These are phyloP conservation scores for Jaculus jaculus DNA, from an alignment of 2,113 vertebrate species.

Conservation along the genomic window DNA sequence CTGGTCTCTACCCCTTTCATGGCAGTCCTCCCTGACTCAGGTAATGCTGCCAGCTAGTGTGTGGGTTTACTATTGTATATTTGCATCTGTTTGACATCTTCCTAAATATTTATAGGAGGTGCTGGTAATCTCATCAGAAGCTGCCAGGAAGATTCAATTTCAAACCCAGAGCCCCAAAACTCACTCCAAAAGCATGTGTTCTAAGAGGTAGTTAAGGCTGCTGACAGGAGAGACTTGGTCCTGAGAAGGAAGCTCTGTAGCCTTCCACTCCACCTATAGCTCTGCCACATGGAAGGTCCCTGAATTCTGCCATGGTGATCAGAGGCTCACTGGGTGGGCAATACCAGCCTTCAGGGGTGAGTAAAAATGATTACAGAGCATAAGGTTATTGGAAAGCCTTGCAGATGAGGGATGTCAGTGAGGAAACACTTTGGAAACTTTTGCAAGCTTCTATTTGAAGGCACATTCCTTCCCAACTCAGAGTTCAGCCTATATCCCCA, in stretches of 20 bases:
- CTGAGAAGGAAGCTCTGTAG: not conserved
- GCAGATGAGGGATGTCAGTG: fast-evolving
- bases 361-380: not conserved
- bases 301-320: fast-evolving
- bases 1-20: not conserved
- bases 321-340: not conserved
- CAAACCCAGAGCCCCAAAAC: not conserved
- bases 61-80: fast-evolving
- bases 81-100: not conserved
- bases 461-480: not conserved
- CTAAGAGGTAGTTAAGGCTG: not conserved
- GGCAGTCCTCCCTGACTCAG: fast-evolving
- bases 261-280: not conserved
- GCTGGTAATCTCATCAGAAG: not conserved
- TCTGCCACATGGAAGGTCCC: not conserved
- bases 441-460: not conserved
- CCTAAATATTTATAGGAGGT: not conserved
- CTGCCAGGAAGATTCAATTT: not conserved
- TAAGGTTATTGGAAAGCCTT: not conserved
- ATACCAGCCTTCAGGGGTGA: not conserved
- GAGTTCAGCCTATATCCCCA: not conserved
- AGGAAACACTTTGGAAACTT: not conserved
- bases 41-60: fast-evolving
- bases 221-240: fast-evolving
- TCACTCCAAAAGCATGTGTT: not conserved